phyloP scores from a whole-genome alignment of 2,113 vertebrate genomes.

The Chrysemys picta region DNA sequence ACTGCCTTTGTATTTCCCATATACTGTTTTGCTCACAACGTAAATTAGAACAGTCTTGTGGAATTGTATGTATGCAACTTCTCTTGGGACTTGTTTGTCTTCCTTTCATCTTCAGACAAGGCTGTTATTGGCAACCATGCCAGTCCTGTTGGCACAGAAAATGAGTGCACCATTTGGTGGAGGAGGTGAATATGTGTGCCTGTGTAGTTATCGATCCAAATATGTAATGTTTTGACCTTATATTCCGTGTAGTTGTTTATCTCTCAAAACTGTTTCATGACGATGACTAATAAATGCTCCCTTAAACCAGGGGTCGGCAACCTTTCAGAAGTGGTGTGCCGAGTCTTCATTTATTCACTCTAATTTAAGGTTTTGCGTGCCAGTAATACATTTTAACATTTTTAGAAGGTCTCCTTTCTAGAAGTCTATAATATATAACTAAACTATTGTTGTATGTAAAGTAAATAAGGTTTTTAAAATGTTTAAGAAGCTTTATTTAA shows the following conservation, averaged over 20 bases:
- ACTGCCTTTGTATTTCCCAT: not conserved
- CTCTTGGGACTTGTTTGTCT: not conserved
- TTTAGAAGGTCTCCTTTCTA: too few relatives aligned
- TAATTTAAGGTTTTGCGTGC: too few relatives aligned
- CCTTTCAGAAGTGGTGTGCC: too few relatives aligned
- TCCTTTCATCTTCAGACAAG: not conserved
- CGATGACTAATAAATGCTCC: not conserved
- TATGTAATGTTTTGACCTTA: not conserved
- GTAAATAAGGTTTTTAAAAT: too few relatives aligned
- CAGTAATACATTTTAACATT: too few relatives aligned
- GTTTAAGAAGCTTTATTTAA: too few relatives aligned
- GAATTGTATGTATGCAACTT: not conserved
- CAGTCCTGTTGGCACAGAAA: not conserved
- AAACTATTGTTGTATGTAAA: too few relatives aligned
- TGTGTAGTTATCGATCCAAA: not conserved
- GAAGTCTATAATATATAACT: too few relatives aligned
- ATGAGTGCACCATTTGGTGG: slow-evolving; percentile 32
- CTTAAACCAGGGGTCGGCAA: too few relatives aligned
- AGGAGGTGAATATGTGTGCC: slow-evolving; percentile 6
- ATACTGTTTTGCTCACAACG: not conserved
- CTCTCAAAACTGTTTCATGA: not conserved
- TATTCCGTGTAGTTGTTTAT: not conserved
- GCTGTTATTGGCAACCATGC: slow-evolving; percentile 13
- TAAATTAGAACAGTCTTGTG: not conserved
- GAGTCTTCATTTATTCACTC: too few relatives aligned